phyloP scores from a whole-genome alignment of 2,113 vertebrate species.

The Willisornis vidua region DNA sequence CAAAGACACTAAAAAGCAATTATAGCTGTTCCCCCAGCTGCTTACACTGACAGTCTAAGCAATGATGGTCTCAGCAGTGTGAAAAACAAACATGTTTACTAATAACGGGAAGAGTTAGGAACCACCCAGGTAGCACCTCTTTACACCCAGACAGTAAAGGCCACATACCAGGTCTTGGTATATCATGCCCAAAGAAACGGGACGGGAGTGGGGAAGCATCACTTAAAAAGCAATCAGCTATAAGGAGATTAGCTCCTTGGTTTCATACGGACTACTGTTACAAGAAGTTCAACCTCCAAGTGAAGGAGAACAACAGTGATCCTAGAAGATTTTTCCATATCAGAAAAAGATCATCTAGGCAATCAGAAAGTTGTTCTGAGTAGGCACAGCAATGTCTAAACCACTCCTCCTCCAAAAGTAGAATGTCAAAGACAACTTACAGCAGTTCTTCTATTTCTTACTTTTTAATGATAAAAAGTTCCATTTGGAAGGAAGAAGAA shows the following conservation, averaged over 20 bases:
- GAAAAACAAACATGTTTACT: neutral
- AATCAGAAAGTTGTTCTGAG: neutral
- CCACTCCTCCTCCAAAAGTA: neutral
- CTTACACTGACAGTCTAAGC: neutral
- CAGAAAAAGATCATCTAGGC: neutral
- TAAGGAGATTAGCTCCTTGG: neutral
- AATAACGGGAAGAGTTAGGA: neutral
- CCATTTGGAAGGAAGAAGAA: neutral
- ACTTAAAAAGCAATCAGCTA: neutral
- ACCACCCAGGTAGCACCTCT: neutral
- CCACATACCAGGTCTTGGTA: neutral
- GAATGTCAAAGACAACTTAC: neutral
- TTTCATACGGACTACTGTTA: neutral
- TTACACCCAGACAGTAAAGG: neutral
- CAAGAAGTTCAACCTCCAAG: neutral
- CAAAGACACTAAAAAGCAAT: neutral
- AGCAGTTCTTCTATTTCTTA: neutral
- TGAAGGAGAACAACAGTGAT: neutral
- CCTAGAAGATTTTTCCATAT: neutral
- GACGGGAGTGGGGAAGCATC: fast-evolving
- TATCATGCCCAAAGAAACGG: neutral
- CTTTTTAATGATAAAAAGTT: neutral
- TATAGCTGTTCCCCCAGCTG: neutral
- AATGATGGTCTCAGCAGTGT: neutral
- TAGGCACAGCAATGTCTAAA: neutral